phyloP scores from a whole-genome alignment of 2,113 vertebrate species.

The Baryphthengus martii region DNA sequence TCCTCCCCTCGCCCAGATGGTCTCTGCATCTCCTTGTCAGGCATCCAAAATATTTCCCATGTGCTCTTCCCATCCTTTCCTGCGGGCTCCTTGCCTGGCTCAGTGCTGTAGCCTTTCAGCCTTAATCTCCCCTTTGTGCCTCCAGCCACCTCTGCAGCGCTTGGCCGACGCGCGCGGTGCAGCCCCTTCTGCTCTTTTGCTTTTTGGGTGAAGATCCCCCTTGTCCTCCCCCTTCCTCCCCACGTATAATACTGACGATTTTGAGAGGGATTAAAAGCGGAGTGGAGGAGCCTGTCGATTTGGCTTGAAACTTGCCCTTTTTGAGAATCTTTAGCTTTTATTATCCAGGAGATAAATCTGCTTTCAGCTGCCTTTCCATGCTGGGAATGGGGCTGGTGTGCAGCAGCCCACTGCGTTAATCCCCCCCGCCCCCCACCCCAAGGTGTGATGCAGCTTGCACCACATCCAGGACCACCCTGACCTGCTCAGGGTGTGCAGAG shows the following conservation, averaged over 20 bases:
- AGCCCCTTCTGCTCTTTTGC: background rate
- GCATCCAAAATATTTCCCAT: background rate
- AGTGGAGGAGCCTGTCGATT: background rate
- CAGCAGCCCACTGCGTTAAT: background rate
- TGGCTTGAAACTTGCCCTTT: background rate
- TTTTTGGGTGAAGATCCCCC: background rate
- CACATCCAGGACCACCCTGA: background rate
- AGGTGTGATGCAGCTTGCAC: background rate
- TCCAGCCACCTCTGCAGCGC: background rate
- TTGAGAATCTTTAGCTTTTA: background rate
- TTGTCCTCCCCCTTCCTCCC: too few relatives aligned
- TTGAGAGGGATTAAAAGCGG: conserved; percentile 10
- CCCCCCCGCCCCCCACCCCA: background rate
- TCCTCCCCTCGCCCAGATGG: conserved; percentile 19
- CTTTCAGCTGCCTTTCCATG: background rate
- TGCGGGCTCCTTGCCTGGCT: background rate
- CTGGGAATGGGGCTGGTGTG: background rate
- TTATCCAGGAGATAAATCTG: conserved; percentile 37
- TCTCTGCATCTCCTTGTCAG: conserved; percentile 1
- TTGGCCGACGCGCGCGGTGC: background rate
- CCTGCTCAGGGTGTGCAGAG: background rate
- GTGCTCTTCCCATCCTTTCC: background rate
- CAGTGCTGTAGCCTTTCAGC: background rate
- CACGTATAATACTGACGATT: background rate
- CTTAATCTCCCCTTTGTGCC: conserved; percentile 42